A percentile compares a stretch with the other conserved stretches of the same genome.
These are phyloP conservation scores for Sorex fumeus DNA, from an alignment of 2,113 vertebrate species.

Conservation along the genomic window DNA sequence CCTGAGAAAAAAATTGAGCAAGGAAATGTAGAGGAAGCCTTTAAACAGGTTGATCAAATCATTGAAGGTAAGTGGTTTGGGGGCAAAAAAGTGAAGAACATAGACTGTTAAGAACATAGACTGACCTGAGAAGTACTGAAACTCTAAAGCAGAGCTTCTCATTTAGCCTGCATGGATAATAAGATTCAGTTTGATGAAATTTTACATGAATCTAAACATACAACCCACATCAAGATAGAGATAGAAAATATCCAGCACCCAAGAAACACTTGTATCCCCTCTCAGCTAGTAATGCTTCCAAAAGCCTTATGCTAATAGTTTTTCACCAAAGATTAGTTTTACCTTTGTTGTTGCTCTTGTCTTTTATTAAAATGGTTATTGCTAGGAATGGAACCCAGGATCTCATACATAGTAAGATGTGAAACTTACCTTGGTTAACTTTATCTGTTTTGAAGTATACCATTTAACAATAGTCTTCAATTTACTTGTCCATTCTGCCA, in stretches of 20 bases:
- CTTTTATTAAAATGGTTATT: too few relatives aligned
- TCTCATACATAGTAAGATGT: too few relatives aligned
- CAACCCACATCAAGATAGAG: background rate
- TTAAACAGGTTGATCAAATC: conserved; percentile 84
- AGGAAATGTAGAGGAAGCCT: conserved; percentile 84
- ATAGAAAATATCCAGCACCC: background rate
- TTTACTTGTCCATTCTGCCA: too few relatives aligned
- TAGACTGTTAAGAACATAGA: background rate
- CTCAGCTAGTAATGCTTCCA: background rate
- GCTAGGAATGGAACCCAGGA: too few relatives aligned
- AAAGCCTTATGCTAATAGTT: background rate
- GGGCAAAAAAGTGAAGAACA: background rate
- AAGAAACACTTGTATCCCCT: background rate
- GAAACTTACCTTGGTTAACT: too few relatives aligned
- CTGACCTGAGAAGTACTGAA: background rate
- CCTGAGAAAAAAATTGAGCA: conserved; percentile 84
- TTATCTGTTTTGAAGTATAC: too few relatives aligned
- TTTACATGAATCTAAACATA: background rate
- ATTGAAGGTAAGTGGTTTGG: conserved; percentile 83
- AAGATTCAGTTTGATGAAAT: background rate
- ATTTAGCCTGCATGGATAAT: background rate
- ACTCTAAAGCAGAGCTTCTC: background rate
- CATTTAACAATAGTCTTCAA: too few relatives aligned
- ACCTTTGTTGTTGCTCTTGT: background rate
- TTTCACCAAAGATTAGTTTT: background rate